Base-by-base conservation (phyloP, 2,797 vertebrate species). In the Hoplostethus mediterraneus region DNA sequence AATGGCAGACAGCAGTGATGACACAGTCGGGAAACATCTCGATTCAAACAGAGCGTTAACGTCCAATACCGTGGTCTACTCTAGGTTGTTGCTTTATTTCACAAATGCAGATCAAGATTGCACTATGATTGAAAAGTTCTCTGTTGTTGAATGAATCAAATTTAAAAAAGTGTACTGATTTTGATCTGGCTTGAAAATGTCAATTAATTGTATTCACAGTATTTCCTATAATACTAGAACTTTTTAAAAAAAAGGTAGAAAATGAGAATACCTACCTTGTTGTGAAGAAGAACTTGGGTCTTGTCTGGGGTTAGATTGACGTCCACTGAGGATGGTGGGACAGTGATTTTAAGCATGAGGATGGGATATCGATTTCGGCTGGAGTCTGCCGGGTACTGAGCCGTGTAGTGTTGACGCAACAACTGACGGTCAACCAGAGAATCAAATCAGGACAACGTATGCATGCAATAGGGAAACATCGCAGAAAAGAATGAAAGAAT, bases 221-320 rank as follows among this genome's bases (percentile, higher is more conserved):
- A 12, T 5, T 45, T 11, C 38, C n/a, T 16, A 7, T 1, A 12
- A 30, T 13, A 47, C 61, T 36, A 36, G 10, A 3, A 12, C 16
- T 48, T 38, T 36, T 33, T 12, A 9, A 48, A 45, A 9, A 48
- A 45, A 30, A 14, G 28, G 28, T 13, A 6, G 12, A 16, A 56
- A 55, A 14, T 2, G 56, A 36, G 47, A 47, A 28, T 6, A 2
- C 48, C n/a, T 73, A 95, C 98, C 97, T 99, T 98, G 90, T 98
- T 90, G 13, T 97, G 96, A 57, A 99, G 91, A 71, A 99, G 94
- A 68, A 99, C 95, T 91, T 98, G 94, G 13, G 93, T 97, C 94
- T 99, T 99, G 93, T 98, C 97, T 16, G 98, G 98, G 0, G 95
- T 98, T 91, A 99, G 53, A 76, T 99, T 99, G 61, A 99, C 95